A percentile compares a stretch with the other conserved stretches of the same genome.
phyloP scores from a whole-genome alignment of 2,888 invertebrate species.

The Eucera pruinosa region DNA sequence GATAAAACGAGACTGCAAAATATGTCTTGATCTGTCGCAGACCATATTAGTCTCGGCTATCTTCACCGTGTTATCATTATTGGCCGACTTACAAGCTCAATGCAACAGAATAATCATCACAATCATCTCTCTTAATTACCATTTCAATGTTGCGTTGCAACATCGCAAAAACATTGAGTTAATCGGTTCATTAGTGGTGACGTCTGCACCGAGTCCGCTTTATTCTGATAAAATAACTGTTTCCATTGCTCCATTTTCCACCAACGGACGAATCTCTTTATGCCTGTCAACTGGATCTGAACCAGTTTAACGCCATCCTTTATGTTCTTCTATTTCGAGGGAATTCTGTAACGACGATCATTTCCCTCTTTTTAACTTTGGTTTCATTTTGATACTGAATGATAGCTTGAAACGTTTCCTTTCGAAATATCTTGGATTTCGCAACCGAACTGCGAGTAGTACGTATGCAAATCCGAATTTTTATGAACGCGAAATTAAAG shows the following conservation, averaged over 20 bases:
- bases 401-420: background rate
- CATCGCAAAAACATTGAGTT: conserved; percentile 38
- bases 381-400: conserved; percentile 1
- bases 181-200: conserved; percentile 44
- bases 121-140: conserved; percentile 31
- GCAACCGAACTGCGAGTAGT: too few relatives aligned
- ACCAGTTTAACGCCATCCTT: conserved; percentile 37
- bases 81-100: background rate
- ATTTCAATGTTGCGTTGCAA: background rate
- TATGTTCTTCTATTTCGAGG: background rate
- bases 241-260: conserved; percentile 31
- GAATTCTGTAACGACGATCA: conserved; percentile 13
- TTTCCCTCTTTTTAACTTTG: conserved; percentile 25
- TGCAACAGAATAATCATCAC: conserved; percentile 16
- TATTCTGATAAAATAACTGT: conserved; percentile 28
- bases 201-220: background rate
- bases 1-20: too few relatives aligned
- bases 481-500: too few relatives aligned
- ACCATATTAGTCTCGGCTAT: background rate
- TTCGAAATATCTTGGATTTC: background rate
- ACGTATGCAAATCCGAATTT: too few relatives aligned
- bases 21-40: background rate
- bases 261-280: conserved; percentile 30
- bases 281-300: conserved; percentile 22
- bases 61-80: conserved; percentile 6